These are phyloP conservation scores for Papilio protenor DNA, from an alignment of 2,888 invertebrate species.

Conservation along the genomic window DNA sequence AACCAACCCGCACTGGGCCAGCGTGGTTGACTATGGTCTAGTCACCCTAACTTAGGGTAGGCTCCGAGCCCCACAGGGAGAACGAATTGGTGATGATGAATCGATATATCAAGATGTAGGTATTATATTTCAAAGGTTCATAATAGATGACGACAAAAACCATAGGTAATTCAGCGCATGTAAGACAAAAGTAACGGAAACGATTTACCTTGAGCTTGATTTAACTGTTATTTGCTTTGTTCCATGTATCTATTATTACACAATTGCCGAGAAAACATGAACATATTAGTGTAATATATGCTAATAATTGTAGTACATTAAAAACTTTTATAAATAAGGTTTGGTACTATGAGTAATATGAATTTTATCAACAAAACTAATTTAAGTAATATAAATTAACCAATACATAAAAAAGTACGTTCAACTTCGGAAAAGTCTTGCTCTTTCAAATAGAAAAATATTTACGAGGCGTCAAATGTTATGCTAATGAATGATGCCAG, in stretches of 20 bases:
- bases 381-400: not conserved
- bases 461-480: not conserved
- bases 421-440: not conserved
- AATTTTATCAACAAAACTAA: not conserved
- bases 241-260: not conserved
- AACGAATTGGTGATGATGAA: not conserved
- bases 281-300: not conserved
- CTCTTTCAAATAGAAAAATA: conserved; percentile 1
- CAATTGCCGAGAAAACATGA: not conserved
- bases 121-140: not conserved
- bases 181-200: not conserved
- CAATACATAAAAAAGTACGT: not conserved
- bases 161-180: not conserved
- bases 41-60: no score
- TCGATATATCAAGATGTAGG: not conserved
- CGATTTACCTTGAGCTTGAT: not conserved
- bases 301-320: not conserved
- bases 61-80: no score
- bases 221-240: not conserved
- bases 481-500: conserved; percentile 7
- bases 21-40: no score
- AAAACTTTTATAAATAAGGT: no score
- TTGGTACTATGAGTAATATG: not conserved
- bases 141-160: not conserved
- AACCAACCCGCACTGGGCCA: no score